A percentile compares a stretch with the other conserved stretches of the same genome.
Conservation (phyloP, 2,888 invertebrate genomes). For the Eilema griseolum region DNA sequence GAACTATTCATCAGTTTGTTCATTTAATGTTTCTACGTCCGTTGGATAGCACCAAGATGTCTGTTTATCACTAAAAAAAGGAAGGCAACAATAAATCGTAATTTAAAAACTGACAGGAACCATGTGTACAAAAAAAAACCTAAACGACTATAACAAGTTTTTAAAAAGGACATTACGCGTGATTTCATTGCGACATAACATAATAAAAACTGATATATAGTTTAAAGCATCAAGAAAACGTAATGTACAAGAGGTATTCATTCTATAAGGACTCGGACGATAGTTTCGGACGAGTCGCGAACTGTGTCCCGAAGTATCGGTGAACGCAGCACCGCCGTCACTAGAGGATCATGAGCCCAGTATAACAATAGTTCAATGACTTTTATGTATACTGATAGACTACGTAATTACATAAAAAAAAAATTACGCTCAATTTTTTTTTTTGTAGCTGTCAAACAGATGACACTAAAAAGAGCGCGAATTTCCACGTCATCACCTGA, state of each 20-base stretch:
- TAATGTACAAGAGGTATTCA: conserved; percentile 67
- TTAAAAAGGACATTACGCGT: conserved; percentile 57
- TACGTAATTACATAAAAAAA: background rate
- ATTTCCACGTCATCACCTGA: background rate
- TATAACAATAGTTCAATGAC: conserved; percentile 5
- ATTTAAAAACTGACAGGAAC: conserved; percentile 50
- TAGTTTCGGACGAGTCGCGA: conserved; percentile 1
- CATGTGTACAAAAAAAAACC: conserved; percentile 39
- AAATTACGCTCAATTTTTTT: background rate
- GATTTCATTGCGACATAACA: conserved; percentile 64
- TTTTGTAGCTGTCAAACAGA: background rate
- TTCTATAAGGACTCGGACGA: conserved; percentile 20
- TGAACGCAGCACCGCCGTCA: conserved; percentile 4
- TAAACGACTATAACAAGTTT: conserved; percentile 56
- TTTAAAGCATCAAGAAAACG: conserved; percentile 68
- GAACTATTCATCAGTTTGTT: conserved; percentile 38
- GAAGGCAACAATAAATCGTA: conserved; percentile 42
- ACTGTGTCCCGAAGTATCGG: background rate
- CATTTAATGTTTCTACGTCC: conserved; percentile 36
- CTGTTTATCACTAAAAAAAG: conserved; percentile 22
- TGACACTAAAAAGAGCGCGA: background rate
- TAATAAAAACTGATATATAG: conserved; percentile 64
- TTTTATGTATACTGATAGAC: background rate
- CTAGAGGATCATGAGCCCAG: background rate
- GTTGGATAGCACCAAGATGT: conserved; percentile 54